phyloP scores from a whole-genome alignment of 2,888 invertebrate genomes.

The Taenaris catops region DNA sequence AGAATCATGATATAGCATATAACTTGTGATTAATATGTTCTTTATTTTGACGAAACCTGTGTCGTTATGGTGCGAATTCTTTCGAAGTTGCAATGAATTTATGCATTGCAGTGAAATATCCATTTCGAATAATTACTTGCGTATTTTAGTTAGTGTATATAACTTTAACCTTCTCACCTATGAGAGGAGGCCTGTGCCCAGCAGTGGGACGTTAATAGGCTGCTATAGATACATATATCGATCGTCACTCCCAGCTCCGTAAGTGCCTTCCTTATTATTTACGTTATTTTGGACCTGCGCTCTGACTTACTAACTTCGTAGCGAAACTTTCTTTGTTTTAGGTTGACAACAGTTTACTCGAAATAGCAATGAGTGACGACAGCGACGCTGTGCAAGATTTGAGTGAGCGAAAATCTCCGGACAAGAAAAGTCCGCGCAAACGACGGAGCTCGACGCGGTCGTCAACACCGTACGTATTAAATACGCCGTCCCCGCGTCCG shows the following conservation, averaged over 20 bases:
- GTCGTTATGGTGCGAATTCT: too few relatives aligned
- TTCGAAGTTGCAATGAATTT: too few relatives aligned
- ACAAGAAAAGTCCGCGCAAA: conserved; percentile 68
- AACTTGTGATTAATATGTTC: too few relatives aligned
- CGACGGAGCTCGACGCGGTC: conserved; percentile 69
- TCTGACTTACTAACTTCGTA: conserved; percentile 36
- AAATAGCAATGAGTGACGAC: conserved; percentile 69
- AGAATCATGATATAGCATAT: too few relatives aligned
- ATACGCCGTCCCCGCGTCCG: conserved; percentile 69
- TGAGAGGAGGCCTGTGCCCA: too few relatives aligned
- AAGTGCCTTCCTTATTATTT: conserved; percentile 42
- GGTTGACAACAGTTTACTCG: conserved; percentile 69
- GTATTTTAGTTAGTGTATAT: too few relatives aligned
- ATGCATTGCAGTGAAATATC: too few relatives aligned
- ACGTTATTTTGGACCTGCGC: conserved; percentile 23
- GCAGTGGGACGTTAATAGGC: too few relatives aligned
- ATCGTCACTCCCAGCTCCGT: conserved; percentile 77
- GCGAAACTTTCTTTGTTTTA: conserved; percentile 41
- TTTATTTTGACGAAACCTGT: too few relatives aligned
- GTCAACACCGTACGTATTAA: conserved; percentile 67
- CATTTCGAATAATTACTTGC: too few relatives aligned
- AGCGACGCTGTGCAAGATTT: conserved; percentile 71
- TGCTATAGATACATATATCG: too few relatives aligned
- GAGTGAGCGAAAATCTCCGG: conserved; percentile 69
- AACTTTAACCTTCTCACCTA: too few relatives aligned